These are phyloP conservation scores for Saguinus imperator DNA, from an alignment of 2,113 vertebrate genomes.

Conservation along the genomic window DNA sequence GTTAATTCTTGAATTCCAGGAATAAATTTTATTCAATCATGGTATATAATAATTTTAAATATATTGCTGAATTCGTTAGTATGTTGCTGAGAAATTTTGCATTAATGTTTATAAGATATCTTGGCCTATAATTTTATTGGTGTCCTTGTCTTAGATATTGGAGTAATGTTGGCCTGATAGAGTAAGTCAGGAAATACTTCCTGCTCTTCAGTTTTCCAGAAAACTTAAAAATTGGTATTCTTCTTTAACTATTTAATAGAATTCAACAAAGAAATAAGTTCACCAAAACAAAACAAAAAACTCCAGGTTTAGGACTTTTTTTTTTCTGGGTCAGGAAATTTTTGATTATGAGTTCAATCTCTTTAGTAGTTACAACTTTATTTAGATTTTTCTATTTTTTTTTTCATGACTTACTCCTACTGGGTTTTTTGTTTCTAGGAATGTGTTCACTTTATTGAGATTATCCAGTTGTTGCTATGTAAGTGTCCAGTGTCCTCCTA, in stretches of 20 bases:
- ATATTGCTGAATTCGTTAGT: not conserved
- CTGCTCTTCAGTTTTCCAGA: not conserved
- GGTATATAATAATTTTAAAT: not conserved
- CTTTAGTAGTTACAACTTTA: not conserved
- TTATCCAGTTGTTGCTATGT: not conserved
- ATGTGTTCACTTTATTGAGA: not conserved
- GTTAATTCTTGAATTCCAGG: not conserved
- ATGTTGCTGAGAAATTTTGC: not conserved
- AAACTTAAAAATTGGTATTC: not conserved
- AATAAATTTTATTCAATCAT: not conserved
- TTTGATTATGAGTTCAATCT: not conserved
- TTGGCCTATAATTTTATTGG: not conserved
- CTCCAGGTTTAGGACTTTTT: not conserved
- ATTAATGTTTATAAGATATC: not conserved
- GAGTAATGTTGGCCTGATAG: not conserved
- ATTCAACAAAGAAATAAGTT: not conserved
- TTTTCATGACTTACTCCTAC: not conserved
- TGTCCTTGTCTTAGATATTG: not conserved
- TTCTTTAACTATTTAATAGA: not conserved
- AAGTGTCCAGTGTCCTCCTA: too few relatives aligned
- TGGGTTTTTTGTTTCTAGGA: not conserved
- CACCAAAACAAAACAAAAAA: too few relatives aligned
- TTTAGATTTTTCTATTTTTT: not conserved
- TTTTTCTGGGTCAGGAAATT: not conserved
- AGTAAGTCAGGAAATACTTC: not conserved